Base-by-base conservation (phyloP, 2,797 vertebrate species). In the Myripristis jacobus region DNA sequence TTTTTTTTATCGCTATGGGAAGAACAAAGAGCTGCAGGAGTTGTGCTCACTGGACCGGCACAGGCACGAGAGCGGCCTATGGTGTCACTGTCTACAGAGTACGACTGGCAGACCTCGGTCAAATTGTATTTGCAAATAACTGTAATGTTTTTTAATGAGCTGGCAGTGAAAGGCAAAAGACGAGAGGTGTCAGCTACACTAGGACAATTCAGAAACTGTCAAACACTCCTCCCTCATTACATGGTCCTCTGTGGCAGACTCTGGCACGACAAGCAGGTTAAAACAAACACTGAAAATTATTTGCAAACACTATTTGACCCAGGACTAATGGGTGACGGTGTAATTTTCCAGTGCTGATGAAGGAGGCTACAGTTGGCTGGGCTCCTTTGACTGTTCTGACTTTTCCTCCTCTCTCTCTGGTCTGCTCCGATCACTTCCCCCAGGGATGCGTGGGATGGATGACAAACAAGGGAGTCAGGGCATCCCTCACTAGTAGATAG, bases 261-360 rank as follows among this genome's bases (percentile, higher is more conserved):
- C 94, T 0, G 93, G 91, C 74, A 96, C 90, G 86, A 94, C 94
- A 25, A 94, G 91, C 69, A 94, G 92, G 87, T 96, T 0, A 41
- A 73, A 66, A 66, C 19, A 77, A 51, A 66, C 43, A 66, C 11
- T 4, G 27, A 31, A 51, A 57, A 95, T 75, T 93, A 96, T 83
- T 96, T 96, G 80, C 94, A 80, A 43, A 93, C 94, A 65, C 93
- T 15, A 5, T 29, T 93, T 3, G 25, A 63, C 64, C 53, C 70
- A 54, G 66, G 48, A 0, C 48, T 50, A 1, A 95, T 46, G 48
- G 55, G 66, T 31, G 55, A 52, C 38, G 11, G 55, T 24, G 63
- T 67, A 24, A 82, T 80, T 73, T 80, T 74, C 57, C 63, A 54
- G 65, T 6, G 44, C 51, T 70, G 80, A 67, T 38, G 70, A 78